Evolutionary conservation across 2,113 vertebrate genomes (phyloP), one percentile per base, ranked within the genome.

Genomic region (Pachypanchax playfairii): DNA sequence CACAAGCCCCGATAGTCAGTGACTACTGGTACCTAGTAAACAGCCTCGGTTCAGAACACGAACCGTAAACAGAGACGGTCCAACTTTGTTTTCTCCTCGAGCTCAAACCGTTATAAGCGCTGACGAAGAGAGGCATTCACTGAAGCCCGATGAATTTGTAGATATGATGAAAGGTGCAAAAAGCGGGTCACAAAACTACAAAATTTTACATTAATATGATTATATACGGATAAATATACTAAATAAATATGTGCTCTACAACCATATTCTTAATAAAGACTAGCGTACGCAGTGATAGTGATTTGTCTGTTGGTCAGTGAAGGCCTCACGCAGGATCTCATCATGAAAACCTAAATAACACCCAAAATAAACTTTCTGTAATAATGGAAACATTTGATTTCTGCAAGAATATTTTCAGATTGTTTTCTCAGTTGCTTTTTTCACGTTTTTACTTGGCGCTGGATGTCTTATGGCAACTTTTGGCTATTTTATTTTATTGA

Each of bases 261-360:
- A 29, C 7, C 28, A 5, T 29, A 2, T 7, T 21, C 22, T 4
- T 24, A 25, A n/a, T 28, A 5, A 25, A 11, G 26, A 33, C 21
- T 4, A 17, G 1, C 49, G 36, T 15, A 20, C n/a, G 15, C 18
- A 3, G 24, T 2, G 21, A 15, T n/a, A 0, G 0, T 11, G 20
- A 14, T 7, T 1, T 71, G 18, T 64, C 65, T 41, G 6, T 2
- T 29, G 18, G 49, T 74, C 53, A 20, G 0, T 66, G 38, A 80
- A 65, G 61, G 62, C 1, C 46, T 50, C 65, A 18, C 35, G 1
- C 1, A 2, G 31, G n/a, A 25, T 17, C 6, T 22, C 21, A 44
- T 11, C 4, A 10, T 12, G 21, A 22, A 20, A 46, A 39, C 1
- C 21, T 20, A n/a, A n/a, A n/a, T n/a, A n/a, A n/a, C n/a, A n/a